Conservation (phyloP, 1,140 invertebrate species). For the Halyomorpha halys region DNA sequence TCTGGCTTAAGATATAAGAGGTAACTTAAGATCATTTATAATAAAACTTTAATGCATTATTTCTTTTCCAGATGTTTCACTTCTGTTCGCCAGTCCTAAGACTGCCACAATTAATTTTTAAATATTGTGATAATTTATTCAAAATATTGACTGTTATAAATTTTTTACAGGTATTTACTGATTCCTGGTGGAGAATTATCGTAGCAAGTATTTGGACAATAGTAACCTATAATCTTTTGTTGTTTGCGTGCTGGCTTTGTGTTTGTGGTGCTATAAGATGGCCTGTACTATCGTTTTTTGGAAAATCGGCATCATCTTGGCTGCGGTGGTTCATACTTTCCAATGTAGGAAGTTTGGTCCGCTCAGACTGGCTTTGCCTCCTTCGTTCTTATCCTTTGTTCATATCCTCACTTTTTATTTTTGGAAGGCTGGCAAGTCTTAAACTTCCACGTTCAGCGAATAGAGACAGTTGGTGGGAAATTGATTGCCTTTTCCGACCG, state of each 20-base stretch:
- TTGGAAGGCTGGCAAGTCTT: not conserved
- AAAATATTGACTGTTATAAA: too few relatives aligned
- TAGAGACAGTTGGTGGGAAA: constrained; percentile 30
- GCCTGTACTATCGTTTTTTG: constrained; percentile 5
- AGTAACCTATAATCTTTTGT: constrained; percentile 9
- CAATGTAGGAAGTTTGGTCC: constrained; percentile 20
- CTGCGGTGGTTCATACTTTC: constrained; percentile 11
- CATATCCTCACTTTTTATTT: constrained; percentile 17
- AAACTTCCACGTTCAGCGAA: constrained; percentile 4
- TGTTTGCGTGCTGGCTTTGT: constrained; percentile 18
- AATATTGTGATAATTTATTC: too few relatives aligned
- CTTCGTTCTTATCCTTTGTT: constrained; percentile 23
- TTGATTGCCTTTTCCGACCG: constrained; percentile 33
- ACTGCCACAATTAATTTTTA: too few relatives aligned
- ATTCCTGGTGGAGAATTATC: constrained; percentile 20
- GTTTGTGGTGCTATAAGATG: constrained; percentile 17
- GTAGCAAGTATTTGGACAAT: constrained; percentile 18
- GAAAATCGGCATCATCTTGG: not conserved
- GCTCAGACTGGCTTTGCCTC: constrained; percentile 27
- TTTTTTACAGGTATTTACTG: constrained; percentile 8
- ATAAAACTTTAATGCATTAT: too few relatives aligned
- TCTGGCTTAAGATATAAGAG: too few relatives aligned
- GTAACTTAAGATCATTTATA: too few relatives aligned
- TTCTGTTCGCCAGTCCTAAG: too few relatives aligned
- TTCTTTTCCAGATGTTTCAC: too few relatives aligned